These are phyloP conservation scores for Drosophila repletoides DNA, from an alignment of 1,140 invertebrate genomes.

Conservation along the genomic window DNA sequence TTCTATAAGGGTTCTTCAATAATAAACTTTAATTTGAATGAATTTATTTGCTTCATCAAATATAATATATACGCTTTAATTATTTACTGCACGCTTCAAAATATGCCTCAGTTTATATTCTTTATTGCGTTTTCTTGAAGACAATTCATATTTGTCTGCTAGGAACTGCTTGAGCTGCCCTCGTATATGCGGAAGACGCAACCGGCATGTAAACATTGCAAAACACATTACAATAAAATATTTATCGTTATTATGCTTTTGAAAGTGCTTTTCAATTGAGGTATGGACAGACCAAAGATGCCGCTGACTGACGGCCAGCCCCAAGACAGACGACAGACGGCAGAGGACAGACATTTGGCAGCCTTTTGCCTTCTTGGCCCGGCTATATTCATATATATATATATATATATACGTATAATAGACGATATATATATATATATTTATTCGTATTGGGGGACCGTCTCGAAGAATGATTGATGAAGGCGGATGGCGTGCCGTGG, in stretches of 20 bases:
- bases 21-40: too few species aligned
- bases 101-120: too few species aligned
- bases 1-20: too few species aligned
- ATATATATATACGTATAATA: too few species aligned
- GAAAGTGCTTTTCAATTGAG: conserved; percentile 78
- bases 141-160: too few species aligned
- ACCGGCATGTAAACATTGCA: conserved; percentile 72
- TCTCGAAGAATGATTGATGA: conserved; percentile 66
- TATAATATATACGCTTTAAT: too few species aligned
- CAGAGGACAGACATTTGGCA: conserved; percentile 9
- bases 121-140: too few species aligned
- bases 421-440: too few species aligned
- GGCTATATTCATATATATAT: too few species aligned
- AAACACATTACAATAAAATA: conserved; percentile 78
- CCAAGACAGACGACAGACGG: too few species aligned
- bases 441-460: not conserved
- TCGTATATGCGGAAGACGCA: conserved; percentile 43
- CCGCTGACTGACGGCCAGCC: conserved; percentile 34
- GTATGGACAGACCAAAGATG: conserved; percentile 50
- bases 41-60: too few species aligned
- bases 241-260: conserved; percentile 76
- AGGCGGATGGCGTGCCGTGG: conserved; percentile 12
- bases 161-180: conserved; percentile 7
- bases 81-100: too few species aligned
- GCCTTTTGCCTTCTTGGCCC: conserved; percentile 2